Percentiles rank a stretch among this genome's conserved stretches.
These are phyloP conservation scores for Salmo trutta DNA, from an alignment of 2,797 vertebrate species.

Conservation along the genomic window DNA sequence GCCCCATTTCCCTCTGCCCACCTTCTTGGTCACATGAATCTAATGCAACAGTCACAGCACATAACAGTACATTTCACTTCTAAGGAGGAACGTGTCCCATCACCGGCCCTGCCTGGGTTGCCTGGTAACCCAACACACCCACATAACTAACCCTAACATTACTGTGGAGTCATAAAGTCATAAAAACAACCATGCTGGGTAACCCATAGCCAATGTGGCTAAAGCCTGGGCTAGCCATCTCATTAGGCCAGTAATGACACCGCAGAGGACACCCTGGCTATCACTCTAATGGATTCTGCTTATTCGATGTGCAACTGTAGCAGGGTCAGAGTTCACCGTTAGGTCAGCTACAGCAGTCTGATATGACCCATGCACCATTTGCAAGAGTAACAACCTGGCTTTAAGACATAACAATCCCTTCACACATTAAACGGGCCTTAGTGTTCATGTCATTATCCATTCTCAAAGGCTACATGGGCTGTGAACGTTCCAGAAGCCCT, in stretches of 20 bases:
- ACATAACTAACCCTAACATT: neutral
- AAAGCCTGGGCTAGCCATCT: constrained; percentile 49
- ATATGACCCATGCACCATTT: constrained; percentile 59
- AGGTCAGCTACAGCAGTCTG: constrained; percentile 51
- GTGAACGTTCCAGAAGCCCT: constrained; percentile 64
- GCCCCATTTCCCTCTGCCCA: constrained; percentile 71
- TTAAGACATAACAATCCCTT: constrained; percentile 65
- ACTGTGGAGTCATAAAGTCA: neutral
- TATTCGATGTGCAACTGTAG: constrained; percentile 56
- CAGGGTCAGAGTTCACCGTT: constrained; percentile 52
- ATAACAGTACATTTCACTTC: constrained; percentile 76
- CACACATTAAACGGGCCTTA: constrained; percentile 69
- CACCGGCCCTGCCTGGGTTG: constrained; percentile 46
- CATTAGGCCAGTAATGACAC: constrained; percentile 58
- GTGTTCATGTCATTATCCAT: constrained; percentile 69
- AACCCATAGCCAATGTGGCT: neutral
- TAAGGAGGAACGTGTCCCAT: constrained; percentile 64
- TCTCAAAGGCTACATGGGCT: constrained; percentile 62
- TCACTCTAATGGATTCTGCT: constrained; percentile 63
- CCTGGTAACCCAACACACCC: constrained; percentile 44
- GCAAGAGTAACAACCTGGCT: constrained; percentile 61
- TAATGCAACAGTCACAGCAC: constrained; percentile 72
- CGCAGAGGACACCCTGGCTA: constrained; percentile 3
- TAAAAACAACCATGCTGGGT: neutral
- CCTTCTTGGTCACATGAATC: constrained; percentile 78